Base-by-base conservation (phyloP, 1,140 invertebrate species). In the Drosophila kurseongensis region DNA sequence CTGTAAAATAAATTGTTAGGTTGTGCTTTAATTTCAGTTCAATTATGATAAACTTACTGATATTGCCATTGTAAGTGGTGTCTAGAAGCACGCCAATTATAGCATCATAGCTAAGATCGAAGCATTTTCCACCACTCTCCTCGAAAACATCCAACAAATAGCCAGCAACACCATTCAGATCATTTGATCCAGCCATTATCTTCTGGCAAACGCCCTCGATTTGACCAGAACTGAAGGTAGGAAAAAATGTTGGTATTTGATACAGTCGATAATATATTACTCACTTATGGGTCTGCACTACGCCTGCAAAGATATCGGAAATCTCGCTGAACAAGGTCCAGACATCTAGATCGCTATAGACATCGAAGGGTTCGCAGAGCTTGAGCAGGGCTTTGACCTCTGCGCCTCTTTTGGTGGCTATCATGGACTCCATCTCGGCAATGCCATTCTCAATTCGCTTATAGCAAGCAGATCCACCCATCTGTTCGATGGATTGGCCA, bases 381-480 rank as follows among this genome's bases (percentile, higher is more conserved):
- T 93, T 80, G 75, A 94, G 63, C 66, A 89, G 29, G 45, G 57
- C 80, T 84, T 93, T 75, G 67, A 89, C 58, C 56, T 91, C 73
- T 40, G 52, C 58, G 0, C 89, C 65, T 4, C 93, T 91, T n/a
- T 72, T 75, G 13, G 58, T 52, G 0, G 66, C 36, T 85, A 93
- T 61, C 83, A 93, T 60, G 78, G 93, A 40, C 90, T 93, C 71
- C 92, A 93, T 52, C 91, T 93, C 59, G 80, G 93, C 57, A 68
- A 94, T 91, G 78, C 91, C 93, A 81, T 93, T 92, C 67, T 92
- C 78, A 51, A 94, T 94, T 1, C 90, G 92, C 0, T 90, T 76
- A 50, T 94, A 92, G 45, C 94, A 94, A 41, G 92, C 79, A 7
- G 92, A 71, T 12, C 93, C 93, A 2, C 94, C 93, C 59, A 92